Conservation (phyloP, 2,888 invertebrate species). For the Apotomis capreana region DNA sequence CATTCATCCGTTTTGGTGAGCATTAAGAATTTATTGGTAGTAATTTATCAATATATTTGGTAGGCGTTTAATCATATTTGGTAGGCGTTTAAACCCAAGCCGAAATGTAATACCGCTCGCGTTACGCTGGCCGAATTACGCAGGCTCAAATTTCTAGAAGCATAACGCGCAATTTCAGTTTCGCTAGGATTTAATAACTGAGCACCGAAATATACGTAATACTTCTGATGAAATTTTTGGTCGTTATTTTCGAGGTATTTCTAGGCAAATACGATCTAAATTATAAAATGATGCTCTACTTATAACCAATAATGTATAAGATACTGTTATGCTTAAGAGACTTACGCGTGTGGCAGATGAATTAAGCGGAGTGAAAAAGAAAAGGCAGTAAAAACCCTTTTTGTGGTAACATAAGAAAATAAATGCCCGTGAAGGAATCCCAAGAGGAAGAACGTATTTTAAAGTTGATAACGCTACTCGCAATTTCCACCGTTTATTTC, state of each 20-base stretch:
- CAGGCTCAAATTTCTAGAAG: constrained; percentile 34
- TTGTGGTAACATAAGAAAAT: too few relatives aligned
- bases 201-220: neutral
- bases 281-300: neutral
- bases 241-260: neutral
- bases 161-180: constrained; percentile 30
- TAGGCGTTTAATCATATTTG: too few relatives aligned
- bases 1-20: too few relatives aligned
- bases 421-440: neutral
- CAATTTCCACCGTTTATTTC: neutral
- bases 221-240: neutral
- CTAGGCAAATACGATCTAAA: neutral
- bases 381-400: neutral
- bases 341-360: neutral
- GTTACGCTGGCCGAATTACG: constrained; percentile 33
- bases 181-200: constrained; percentile 24
- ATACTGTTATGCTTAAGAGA: neutral
- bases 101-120: constrained; percentile 25
- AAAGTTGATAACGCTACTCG: neutral
- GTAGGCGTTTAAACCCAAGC: too few relatives aligned
- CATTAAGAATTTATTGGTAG: too few relatives aligned
- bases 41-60: too few relatives aligned
- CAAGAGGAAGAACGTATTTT: neutral
- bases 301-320: neutral
- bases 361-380: neutral